A percentile compares a stretch with the other conserved stretches of the same genome.
phyloP scores from a whole-genome alignment of 2,113 vertebrate species.

The Mesitornis unicolor region DNA sequence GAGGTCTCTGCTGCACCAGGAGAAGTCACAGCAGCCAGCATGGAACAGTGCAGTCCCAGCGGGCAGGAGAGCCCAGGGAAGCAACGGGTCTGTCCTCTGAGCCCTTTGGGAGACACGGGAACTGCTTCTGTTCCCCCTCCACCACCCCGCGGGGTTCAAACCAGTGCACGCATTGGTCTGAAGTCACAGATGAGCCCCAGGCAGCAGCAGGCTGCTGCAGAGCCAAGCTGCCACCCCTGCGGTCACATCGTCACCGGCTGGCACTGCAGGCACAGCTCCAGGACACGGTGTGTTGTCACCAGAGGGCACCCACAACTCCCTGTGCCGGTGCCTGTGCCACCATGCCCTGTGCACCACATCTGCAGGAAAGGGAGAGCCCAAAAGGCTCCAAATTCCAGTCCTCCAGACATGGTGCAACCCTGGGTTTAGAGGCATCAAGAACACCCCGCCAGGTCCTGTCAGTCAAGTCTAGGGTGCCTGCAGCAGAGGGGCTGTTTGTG shows the following conservation, averaged over 20 bases:
- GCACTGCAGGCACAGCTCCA: not conserved
- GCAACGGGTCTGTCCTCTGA: not conserved
- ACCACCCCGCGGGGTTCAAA: not conserved
- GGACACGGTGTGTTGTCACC: not conserved
- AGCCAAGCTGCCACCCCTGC: not conserved
- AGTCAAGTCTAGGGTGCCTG: not conserved
- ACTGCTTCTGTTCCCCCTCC: not conserved
- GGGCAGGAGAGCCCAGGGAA: not conserved
- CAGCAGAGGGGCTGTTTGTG: not conserved
- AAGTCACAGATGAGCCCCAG: not conserved
- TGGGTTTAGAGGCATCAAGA: not conserved
- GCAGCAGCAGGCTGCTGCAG: not conserved
- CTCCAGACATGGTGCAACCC: not conserved
- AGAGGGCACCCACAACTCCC: not conserved
- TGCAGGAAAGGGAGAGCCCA: not conserved
- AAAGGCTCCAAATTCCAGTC: not conserved
- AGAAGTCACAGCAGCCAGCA: not conserved
- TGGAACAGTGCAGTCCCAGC: no score
- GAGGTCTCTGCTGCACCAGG: not conserved
- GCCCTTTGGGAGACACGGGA: not conserved
- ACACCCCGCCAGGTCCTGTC: not conserved
- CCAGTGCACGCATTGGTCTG: not conserved
- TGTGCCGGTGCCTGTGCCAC: rapidly evolving
- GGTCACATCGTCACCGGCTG: not conserved
- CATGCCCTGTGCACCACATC: not conserved